Base-by-base conservation (phyloP, 1,140 invertebrate species). In the Zaprionus inermis region DNA sequence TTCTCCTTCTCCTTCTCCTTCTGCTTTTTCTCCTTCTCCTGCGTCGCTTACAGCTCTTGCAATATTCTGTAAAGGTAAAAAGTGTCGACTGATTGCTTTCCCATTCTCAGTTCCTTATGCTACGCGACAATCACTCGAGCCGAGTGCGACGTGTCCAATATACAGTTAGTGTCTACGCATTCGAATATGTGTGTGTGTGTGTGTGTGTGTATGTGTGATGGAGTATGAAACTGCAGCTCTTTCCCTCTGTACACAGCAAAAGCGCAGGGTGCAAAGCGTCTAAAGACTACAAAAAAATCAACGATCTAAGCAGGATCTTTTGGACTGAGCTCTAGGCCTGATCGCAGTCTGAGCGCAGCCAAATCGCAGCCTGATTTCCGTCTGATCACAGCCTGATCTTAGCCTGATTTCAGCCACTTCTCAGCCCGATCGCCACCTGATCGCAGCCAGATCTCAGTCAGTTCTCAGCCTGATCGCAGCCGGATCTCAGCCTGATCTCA, bases 51-150 rank as follows among this genome's bases (percentile, higher is more conserved):
- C 49, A 89, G 81, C 75, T 81, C 84, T 84, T 75, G 77, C 71
- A 84, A 84, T 83, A 90, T 91, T 92, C 91, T 92, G 91, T 78
- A 92, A 92, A 92, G 92, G 91, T 92, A 92, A 92, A 92, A 91
- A 92, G 91, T 92, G 91, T 92, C 91, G 89, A 92, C 91, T 92
- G 89, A 92, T 92, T 92, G 78, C 78, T 91, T 91, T 79, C 78
- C 72, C 44, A 49, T 58, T 75, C 22, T 59, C 52, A 58, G 38
- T 16, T 61, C 41, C 38, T 64, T 68, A 65, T 76, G 56, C 57
- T 70, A 74, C 70, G 58, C 46, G 34, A 20, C 10, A 11, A 32
- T 52, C 63, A 67, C 44, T 58, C 32, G 18, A 72, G 32, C 28
- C 51, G 69, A 66, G 44, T 4, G 24, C 5, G 51, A 65, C 52